Percentiles rank a stretch among this genome's conserved stretches.
Evolutionary conservation across 92 coral and sea anemone genomes (phyloP).

Genomic region (Isaurus tuberculatus): DNA sequence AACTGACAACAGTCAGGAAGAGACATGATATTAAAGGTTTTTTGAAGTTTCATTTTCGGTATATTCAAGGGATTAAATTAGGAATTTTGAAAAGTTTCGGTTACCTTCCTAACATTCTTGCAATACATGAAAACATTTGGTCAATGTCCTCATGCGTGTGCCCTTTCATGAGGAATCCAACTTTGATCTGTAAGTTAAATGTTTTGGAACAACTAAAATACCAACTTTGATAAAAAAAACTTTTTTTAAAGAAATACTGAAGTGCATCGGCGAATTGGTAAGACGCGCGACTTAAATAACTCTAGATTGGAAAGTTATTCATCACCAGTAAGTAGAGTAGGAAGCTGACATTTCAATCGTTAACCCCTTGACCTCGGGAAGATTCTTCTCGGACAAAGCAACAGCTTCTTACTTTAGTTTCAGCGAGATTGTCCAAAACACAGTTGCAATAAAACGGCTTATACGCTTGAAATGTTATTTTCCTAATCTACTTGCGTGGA

Average conservation of each 20-base stretch:
- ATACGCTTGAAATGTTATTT: neutral
- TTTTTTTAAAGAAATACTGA: too few species aligned
- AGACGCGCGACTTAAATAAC: too few species aligned
- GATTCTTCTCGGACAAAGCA: too few species aligned
- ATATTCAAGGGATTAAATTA: neutral
- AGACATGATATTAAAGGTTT: neutral
- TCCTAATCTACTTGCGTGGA: neutral
- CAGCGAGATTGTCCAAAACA: too few species aligned
- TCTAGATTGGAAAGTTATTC: too few species aligned
- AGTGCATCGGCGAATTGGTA: too few species aligned
- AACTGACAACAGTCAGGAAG: too few species aligned
- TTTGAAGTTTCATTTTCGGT: neutral
- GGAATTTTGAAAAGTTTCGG: neutral
- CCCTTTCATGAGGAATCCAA: neutral
- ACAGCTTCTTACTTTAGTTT: too few species aligned
- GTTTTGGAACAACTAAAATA: neutral
- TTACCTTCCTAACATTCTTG: neutral
- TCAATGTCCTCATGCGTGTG: neutral
- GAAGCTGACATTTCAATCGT: too few species aligned
- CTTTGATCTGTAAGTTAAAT: slow-evolving; percentile 2
- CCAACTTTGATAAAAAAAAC: too few species aligned
- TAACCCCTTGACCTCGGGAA: too few species aligned
- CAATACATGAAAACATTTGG: slow-evolving; percentile 6
- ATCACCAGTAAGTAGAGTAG: neutral
- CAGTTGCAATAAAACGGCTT: neutral